Conservation (phyloP, 2,888 invertebrate genomes). For the Ectemnius continuus region DNA sequence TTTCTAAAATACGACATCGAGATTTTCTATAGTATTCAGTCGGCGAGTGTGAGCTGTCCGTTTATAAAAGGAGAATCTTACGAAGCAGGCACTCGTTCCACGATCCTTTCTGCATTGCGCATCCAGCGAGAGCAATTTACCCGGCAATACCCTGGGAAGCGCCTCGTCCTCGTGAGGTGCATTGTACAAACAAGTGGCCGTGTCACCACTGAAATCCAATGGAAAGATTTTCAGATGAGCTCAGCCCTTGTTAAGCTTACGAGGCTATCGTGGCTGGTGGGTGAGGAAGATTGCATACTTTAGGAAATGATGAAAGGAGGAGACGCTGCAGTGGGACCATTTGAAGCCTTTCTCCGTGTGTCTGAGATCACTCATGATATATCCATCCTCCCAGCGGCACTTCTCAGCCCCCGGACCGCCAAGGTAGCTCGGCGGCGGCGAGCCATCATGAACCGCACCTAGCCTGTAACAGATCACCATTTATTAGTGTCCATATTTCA, state of each 20-base stretch:
- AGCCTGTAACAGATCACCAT: conserved; percentile 80
- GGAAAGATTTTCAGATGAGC: neutral
- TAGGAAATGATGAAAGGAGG: conserved; percentile 96
- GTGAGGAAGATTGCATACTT: conserved; percentile 83
- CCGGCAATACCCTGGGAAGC: conserved; percentile 91
- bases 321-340: conserved; percentile 95
- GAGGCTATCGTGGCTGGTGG: neutral
- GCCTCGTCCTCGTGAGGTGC: conserved; percentile 96
- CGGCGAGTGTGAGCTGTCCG: too few relatives aligned
- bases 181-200: conserved; percentile 95
- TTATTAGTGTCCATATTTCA: too few relatives aligned
- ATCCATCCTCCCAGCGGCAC: conserved; percentile 97
- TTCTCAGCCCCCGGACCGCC: conserved; percentile 97
- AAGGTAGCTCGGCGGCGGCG: conserved; percentile 95
- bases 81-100: conserved; percentile 91
- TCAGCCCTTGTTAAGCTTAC: neutral
- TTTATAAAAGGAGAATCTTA: conserved; percentile 77
- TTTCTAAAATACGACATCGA: conserved; percentile 82
- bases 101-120: conserved; percentile 95
- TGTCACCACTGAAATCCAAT: conserved; percentile 87
- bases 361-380: conserved; percentile 96
- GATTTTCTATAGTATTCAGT: too few relatives aligned
- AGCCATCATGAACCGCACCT: conserved; percentile 97
- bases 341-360: conserved; percentile 97
- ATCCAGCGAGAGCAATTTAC: conserved; percentile 92